Evolutionary conservation across 1,140 invertebrate genomes (phyloP), one percentile per base, ranked within the genome.

Genomic region (Mizuhopecten yessoensis): DNA sequence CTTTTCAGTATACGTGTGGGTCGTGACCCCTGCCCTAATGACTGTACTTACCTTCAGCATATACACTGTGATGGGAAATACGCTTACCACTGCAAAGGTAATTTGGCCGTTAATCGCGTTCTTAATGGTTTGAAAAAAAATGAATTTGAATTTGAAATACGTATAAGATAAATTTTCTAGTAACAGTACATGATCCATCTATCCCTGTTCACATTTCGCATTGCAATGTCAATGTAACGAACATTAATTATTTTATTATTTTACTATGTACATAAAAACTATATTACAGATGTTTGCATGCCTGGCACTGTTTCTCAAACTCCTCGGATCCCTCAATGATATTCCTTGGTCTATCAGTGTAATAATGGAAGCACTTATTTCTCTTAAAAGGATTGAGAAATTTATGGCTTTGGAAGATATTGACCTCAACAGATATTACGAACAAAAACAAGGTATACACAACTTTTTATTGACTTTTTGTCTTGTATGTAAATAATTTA

Each of bases 331-430:
- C 23, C 23, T 75, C 0, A 75, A 75, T 29, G 57, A 75, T 7
- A 23, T 75, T 1, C 57, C 57, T n/a, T 75, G 17, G 2, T 3
- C 23, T 17, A 29, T 75, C n/a, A 75, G 29, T 75, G 29, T 1
- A 5, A 29, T 75, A 75, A 75, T 75, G 57, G 1, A 75, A 29
- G 23, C 57, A 75, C 23, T 75, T 5, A 75, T 75, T 75, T 75
- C 57, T n/a, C n/a, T 75, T n/a, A n/a, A 75, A 29, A 75, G 57
- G n/a, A n/a, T 75, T 29, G 57, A 75, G 57, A 75, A 11, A 75
- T 75, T 75, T 75, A n/a, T 75, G 11, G 57, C 57, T n/a, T 29
- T 75, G n/a, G 57, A 75, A 75, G 57, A 75, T n/a, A 75, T 75
- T n/a, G 57, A 75, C n/a, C 29, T 75, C 57, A 29, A n/a, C 57